Evolutionary conservation across 2,888 invertebrate genomes (phyloP).

Genomic region (Sesia bembeciformis): DNA sequence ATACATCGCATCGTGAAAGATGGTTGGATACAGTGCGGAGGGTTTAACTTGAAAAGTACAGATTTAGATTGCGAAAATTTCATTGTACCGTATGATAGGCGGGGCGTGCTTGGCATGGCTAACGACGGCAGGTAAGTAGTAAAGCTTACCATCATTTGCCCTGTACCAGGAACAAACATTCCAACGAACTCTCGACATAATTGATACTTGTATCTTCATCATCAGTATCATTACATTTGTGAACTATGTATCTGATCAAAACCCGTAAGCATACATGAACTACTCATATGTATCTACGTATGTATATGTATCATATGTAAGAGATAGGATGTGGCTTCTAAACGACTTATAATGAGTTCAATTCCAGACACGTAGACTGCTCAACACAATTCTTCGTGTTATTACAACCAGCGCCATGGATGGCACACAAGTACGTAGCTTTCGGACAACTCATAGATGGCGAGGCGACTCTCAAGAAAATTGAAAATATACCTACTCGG

Average conservation of each 20-base stretch:
- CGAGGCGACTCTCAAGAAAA: constrained; percentile 70
- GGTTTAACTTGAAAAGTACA: constrained; percentile 46
- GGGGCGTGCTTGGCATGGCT: constrained; percentile 83
- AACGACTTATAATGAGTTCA: background rate
- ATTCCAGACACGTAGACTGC: constrained; percentile 74
- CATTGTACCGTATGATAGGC: constrained; percentile 75
- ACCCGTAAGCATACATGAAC: too few relatives aligned
- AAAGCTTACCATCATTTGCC: too few relatives aligned
- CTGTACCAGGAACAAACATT: too few relatives aligned
- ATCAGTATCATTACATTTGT: too few relatives aligned
- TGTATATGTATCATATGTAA: too few relatives aligned
- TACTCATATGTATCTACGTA: too few relatives aligned
- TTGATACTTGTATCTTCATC: too few relatives aligned
- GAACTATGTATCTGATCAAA: too few relatives aligned
- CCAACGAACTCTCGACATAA: too few relatives aligned
- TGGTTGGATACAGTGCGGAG: constrained; percentile 83
- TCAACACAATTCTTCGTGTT: constrained; percentile 81
- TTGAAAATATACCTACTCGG: constrained; percentile 76
- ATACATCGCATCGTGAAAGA: constrained; percentile 80
- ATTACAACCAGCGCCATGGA: constrained; percentile 80
- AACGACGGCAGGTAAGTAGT: constrained; percentile 71
- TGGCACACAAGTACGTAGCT: constrained; percentile 81
- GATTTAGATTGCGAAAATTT: constrained; percentile 79
- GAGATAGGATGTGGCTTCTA: background rate
- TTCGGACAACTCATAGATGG: constrained; percentile 83